Base-by-base conservation (phyloP, 2,888 invertebrate genomes). In the Sarcophaga subvicina region DNA sequence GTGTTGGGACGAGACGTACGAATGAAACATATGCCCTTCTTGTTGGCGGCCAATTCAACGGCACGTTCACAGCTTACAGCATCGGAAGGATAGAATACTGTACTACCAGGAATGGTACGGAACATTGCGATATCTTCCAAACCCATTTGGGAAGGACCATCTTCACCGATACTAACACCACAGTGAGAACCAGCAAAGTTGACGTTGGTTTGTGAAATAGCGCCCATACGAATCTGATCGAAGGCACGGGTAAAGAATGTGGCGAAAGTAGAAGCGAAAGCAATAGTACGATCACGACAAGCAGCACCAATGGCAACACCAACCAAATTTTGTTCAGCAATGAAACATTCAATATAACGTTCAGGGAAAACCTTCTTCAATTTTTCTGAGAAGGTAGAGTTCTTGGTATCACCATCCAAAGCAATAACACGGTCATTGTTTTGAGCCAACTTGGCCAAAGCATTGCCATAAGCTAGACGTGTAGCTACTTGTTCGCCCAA, bases 141-240 rank as follows among this genome's bases (percentile, higher is more conserved):
- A 5, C 98, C 99, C 99, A 99, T 99, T 94, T 99, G 99, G 81
- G 98, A 98, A 22, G 99, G 99, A 0, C 99, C 99, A 94, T 99
- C 99, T 94, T 99, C 99, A 54, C 99, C 99, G 94, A 99, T 99
- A 91, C 98, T 98, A 27, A 99, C 97, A 66, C 99, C 99, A 93
- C 98, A 98, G 94, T 99, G 99, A 0, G 99, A 99, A 0, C 99
- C 99, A 85, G 95, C 98, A 93, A 99, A 98, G 94, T 99, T 99
- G 25, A 98, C 97, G 94, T 99, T 99, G 37, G 98, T 97, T 95
- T 99, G 99, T 60, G 99, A 99, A 93, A 99, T 99, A 73, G 99
- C 99, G 25, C 98, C 99, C 99, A 99, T 99, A 88, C 99, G 97
- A 92, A 99, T 98, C 96, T 99, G 99, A 94, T 99, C 99, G 93